A percentile compares a stretch with the other conserved stretches of the same genome.
These are phyloP conservation scores for Mycalesis mineus DNA, from an alignment of 2,888 invertebrate genomes.

Conservation along the genomic window DNA sequence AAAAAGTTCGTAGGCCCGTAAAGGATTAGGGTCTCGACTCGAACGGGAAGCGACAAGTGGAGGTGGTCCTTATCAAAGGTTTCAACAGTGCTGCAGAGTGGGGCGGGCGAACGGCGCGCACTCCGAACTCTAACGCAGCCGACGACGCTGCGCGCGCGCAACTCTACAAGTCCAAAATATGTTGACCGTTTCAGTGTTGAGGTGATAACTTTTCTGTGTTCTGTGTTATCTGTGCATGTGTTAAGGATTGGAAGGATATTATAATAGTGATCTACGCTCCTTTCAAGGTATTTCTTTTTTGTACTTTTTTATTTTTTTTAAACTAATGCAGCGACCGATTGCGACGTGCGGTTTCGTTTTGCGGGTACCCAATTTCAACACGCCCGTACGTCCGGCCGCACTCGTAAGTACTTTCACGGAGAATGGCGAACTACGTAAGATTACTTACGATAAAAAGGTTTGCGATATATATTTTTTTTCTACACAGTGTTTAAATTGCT, in stretches of 20 bases:
- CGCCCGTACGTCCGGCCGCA: slow-evolving; percentile 51
- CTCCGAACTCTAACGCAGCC: slow-evolving; percentile 56
- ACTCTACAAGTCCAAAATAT: slow-evolving; percentile 51
- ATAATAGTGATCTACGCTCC: slow-evolving; percentile 43
- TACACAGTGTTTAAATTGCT: neutral
- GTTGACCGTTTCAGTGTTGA: slow-evolving; percentile 63
- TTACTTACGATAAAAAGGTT: slow-evolving; percentile 5
- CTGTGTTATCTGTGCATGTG: slow-evolving; percentile 34
- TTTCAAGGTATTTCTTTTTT: slow-evolving; percentile 56
- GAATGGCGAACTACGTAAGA: slow-evolving; percentile 24
- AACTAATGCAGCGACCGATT: slow-evolving; percentile 46
- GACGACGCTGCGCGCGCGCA: slow-evolving; percentile 58
- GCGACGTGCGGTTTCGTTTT: slow-evolving; percentile 57
- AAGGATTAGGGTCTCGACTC: slow-evolving; percentile 58
- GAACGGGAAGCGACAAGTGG: slow-evolving; percentile 57
- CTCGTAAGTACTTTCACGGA: slow-evolving; percentile 35
- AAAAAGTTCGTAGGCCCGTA: slow-evolving; percentile 59
- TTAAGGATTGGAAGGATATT: slow-evolving; percentile 50
- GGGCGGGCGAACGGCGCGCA: slow-evolving; percentile 45
- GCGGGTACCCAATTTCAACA: slow-evolving; percentile 64
- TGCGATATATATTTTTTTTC: neutral
- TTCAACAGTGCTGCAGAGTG: slow-evolving; percentile 58
- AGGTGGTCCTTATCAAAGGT: slow-evolving; percentile 66
- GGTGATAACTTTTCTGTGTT: slow-evolving; percentile 53
- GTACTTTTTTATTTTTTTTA: slow-evolving; percentile 35